phyloP scores from a whole-genome alignment of 2,888 invertebrate species.

The Xylophagus ater region DNA sequence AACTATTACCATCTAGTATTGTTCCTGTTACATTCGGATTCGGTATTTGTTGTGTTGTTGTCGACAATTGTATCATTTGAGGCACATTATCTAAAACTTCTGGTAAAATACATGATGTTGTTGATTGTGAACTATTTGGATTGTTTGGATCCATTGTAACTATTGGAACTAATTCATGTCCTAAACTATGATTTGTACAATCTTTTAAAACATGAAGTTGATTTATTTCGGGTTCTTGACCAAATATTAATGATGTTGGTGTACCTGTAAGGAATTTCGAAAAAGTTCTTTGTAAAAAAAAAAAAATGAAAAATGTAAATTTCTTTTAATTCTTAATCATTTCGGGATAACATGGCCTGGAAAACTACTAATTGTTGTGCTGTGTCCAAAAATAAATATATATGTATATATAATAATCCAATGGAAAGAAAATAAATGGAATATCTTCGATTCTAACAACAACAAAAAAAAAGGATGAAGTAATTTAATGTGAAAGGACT shows the following conservation, averaged over 20 bases:
- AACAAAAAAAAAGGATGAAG: too few relatives aligned
- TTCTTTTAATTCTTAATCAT: too few relatives aligned
- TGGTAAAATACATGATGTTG: conserved; percentile 18
- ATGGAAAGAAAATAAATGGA: background rate
- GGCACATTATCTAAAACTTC: conserved; percentile 20
- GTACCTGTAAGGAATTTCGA: conserved; percentile 40
- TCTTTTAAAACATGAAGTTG: conserved; percentile 36
- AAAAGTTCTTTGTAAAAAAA: too few relatives aligned
- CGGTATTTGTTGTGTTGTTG: conserved; percentile 8
- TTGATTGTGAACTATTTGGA: conserved; percentile 13
- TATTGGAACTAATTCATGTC: conserved; percentile 39
- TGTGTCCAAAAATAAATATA: conserved; percentile 33
- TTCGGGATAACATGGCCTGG: too few relatives aligned
- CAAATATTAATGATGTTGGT: conserved; percentile 41
- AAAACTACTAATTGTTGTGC: conserved; percentile 41
- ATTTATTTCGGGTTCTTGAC: conserved; percentile 26
- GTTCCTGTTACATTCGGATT: conserved; percentile 4
- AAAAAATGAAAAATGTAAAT: too few relatives aligned
- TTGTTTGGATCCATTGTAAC: conserved; percentile 37
- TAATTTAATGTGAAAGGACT: too few relatives aligned
- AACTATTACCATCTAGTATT: background rate
- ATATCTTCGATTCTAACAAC: too few relatives aligned
- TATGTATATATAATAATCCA: background rate
- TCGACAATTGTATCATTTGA: conserved; percentile 14
- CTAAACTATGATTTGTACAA: conserved; percentile 29